These are phyloP conservation scores for Saimiri boliviensis DNA, from an alignment of 2,113 vertebrate species.

Conservation along the genomic window DNA sequence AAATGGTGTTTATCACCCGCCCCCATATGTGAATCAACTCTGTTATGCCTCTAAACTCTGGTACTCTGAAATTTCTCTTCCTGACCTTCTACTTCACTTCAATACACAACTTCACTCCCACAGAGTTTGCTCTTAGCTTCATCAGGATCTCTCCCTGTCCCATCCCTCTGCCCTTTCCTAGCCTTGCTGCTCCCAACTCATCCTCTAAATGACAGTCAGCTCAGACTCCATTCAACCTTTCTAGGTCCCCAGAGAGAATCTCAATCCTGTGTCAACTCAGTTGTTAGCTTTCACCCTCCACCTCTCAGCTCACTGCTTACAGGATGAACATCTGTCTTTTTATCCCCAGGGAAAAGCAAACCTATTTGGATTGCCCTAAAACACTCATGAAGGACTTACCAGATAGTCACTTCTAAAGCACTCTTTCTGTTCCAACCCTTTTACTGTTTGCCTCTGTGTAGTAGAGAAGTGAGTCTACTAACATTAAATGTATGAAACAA, in stretches of 20 bases:
- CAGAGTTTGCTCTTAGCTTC: neutral
- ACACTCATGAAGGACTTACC: neutral
- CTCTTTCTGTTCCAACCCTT: neutral
- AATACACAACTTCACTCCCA: rapidly evolving
- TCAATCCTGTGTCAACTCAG: neutral
- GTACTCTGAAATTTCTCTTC: neutral
- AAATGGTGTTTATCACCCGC: neutral
- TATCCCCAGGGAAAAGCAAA: neutral
- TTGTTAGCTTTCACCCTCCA: neutral
- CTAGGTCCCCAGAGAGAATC: neutral
- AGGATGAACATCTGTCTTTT: neutral
- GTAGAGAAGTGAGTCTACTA: neutral
- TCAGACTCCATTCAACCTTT: neutral
- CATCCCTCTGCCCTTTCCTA: neutral
- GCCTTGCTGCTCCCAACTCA: neutral
- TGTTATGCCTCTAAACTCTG: neutral
- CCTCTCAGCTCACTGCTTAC: neutral
- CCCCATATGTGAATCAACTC: neutral
- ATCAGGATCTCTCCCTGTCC: neutral
- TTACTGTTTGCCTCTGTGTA: neutral
- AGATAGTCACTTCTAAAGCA: neutral
- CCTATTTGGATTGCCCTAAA: neutral
- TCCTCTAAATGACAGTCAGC: neutral
- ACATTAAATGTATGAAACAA: neutral
- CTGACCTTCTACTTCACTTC: neutral